A percentile compares a stretch with the other conserved stretches of the same genome.
Conservation (phyloP, 2,888 invertebrate genomes). For the Ypsolopha sequella region DNA sequence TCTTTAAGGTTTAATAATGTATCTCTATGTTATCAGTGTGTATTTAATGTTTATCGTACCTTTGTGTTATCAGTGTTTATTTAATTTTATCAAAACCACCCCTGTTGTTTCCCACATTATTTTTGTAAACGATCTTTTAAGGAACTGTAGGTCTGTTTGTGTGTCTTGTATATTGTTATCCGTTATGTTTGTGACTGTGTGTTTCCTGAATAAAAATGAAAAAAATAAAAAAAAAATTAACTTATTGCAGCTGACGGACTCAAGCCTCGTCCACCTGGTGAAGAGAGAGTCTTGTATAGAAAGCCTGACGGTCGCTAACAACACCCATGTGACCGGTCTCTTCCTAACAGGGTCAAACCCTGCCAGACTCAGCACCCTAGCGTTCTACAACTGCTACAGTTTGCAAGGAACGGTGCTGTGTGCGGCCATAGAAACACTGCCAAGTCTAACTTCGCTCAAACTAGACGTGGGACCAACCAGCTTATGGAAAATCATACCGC, state of each 20-base stretch:
- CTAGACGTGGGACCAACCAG: slow-evolving; percentile 44
- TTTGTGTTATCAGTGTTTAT: no score
- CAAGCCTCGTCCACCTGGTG: slow-evolving; percentile 47
- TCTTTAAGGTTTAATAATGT: no score
- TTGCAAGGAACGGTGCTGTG: slow-evolving; percentile 48
- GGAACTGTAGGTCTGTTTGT: no score
- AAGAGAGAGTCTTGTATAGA: slow-evolving; percentile 44
- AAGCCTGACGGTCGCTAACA: slow-evolving; percentile 42
- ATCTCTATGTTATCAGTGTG: no score
- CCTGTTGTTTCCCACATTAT: no score
- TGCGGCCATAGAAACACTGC: slow-evolving; percentile 37
- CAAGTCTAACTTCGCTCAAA: slow-evolving; percentile 35
- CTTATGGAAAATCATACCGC: slow-evolving; percentile 50
- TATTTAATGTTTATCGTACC: no score
- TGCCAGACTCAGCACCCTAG: slow-evolving; percentile 30
- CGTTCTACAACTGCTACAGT: slow-evolving; percentile 56
- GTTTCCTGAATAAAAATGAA: no score
- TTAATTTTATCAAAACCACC: no score
- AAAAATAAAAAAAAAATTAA: no score
- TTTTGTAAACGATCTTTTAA: no score
- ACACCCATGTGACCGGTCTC: slow-evolving; percentile 51
- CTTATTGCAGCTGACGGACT: slow-evolving; percentile 47
- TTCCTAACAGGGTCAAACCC: slow-evolving; percentile 44
- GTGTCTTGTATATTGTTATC: no score
- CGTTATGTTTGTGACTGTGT: no score